Conservation (phyloP, 1,140 invertebrate genomes). For the Drosophila teissieri region DNA sequence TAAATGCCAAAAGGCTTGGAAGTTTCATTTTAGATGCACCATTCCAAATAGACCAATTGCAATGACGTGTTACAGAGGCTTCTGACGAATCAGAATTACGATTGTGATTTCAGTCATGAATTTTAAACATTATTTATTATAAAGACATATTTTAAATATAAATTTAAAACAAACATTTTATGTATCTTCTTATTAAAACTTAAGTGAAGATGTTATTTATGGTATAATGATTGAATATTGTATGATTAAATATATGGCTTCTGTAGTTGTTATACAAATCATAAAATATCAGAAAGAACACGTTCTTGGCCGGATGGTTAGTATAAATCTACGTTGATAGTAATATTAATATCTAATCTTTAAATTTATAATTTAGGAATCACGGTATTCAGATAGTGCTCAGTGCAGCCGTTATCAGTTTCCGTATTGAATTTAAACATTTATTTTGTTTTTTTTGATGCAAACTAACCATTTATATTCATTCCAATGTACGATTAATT, state of each 20-base stretch:
- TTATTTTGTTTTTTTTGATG: too few species aligned
- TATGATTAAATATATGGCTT: too few species aligned
- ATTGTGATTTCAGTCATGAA: background rate
- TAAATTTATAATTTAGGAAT: slow-evolving; percentile 12
- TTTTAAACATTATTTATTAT: too few species aligned
- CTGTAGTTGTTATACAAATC: too few species aligned
- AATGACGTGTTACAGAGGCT: slow-evolving; percentile 8
- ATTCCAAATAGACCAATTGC: slow-evolving; percentile 8
- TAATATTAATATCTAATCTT: background rate
- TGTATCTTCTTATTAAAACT: too few species aligned
- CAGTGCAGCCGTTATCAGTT: background rate
- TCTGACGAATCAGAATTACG: background rate
- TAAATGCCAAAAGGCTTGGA: slow-evolving; percentile 14
- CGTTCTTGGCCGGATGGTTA: slow-evolving; percentile 3
- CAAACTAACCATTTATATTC: too few species aligned
- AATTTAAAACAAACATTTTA: background rate
- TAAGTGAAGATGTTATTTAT: background rate
- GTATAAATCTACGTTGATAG: slow-evolving; percentile 16
- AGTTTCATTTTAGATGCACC: background rate
- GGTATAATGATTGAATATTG: background rate
- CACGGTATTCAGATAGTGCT: background rate
- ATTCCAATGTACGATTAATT: too few species aligned
- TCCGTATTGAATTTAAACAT: background rate
- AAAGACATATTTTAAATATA: too few species aligned
- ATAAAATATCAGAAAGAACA: background rate